phyloP scores from a whole-genome alignment of 2,888 invertebrate genomes.

The Augiades crinisus region DNA sequence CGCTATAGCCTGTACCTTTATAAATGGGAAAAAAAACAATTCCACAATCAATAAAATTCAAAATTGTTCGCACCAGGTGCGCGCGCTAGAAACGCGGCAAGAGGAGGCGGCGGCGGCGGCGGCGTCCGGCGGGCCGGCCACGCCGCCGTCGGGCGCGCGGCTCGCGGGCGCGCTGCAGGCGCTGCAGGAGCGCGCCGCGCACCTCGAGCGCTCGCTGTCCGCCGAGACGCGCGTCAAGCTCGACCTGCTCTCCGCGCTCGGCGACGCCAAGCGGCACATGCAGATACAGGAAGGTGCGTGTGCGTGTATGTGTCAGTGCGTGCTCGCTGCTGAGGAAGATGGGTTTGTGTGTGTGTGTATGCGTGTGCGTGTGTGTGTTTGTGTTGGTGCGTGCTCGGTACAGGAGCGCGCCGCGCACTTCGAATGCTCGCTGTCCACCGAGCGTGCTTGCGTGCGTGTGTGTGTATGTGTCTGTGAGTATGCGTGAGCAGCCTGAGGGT shows the following conservation, averaged over 20 bases:
- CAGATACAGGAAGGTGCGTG: constrained; percentile 91
- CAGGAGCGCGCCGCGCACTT: constrained; percentile 96
- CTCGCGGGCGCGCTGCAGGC: constrained; percentile 83
- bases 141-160: constrained; percentile 82
- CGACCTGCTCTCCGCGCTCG: constrained; percentile 98
- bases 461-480: too few relatives aligned
- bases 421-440: constrained; percentile 96
- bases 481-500: too few relatives aligned
- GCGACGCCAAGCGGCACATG: constrained; percentile 95
- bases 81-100: constrained; percentile 43
- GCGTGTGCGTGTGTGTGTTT: too few relatives aligned
- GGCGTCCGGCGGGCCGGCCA: constrained; percentile 57
- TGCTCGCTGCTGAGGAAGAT: too few relatives aligned
- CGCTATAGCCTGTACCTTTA: too few relatives aligned
- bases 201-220: constrained; percentile 95
- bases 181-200: constrained; percentile 94
- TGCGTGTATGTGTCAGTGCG: too few relatives aligned
- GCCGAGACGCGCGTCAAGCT: constrained; percentile 99
- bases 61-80: constrained; percentile 42
- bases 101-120: constrained; percentile 47
- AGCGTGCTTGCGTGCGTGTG: too few relatives aligned
- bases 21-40: too few relatives aligned
- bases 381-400: constrained; percentile 90
- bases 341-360: too few relatives aligned
- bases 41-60: too few relatives aligned